Percentiles rank a stretch among this genome's conserved stretches.
Conservation (phyloP, 64 coral and sea anemone genomes). For the Astreopora myriophthalma region DNA sequence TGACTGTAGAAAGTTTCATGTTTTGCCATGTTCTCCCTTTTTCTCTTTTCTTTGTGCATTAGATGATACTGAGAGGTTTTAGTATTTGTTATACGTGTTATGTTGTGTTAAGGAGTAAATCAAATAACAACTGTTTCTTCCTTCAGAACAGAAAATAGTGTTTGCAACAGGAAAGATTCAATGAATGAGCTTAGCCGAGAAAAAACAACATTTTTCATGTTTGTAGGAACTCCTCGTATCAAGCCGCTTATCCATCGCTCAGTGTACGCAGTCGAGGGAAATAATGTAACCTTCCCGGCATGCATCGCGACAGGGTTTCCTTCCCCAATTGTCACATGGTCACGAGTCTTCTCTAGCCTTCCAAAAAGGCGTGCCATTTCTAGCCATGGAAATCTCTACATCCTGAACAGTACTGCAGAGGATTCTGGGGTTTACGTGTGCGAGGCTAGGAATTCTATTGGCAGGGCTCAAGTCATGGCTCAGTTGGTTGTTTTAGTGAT, state of each 20-base stretch:
- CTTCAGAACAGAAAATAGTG: too few relatives aligned
- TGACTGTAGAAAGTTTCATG: too few relatives aligned
- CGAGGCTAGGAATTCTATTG: conserved; percentile 45
- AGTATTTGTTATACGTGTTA: too few relatives aligned
- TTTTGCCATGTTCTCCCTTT: too few relatives aligned
- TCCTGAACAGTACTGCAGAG: not conserved
- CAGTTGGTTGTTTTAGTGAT: conserved; percentile 51
- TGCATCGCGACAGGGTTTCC: conserved; percentile 59
- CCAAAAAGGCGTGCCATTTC: not conserved
- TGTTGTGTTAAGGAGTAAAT: too few relatives aligned
- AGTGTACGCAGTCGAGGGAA: conserved; percentile 37
- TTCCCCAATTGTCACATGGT: conserved; percentile 49
- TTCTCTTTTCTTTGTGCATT: too few relatives aligned
- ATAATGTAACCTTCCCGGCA: not conserved
- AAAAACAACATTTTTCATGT: not conserved
- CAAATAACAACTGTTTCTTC: too few relatives aligned
- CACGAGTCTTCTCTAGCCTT: conserved; percentile 35
- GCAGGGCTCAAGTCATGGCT: conserved; percentile 17
- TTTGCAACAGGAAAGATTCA: too few relatives aligned
- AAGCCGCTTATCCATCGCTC: not conserved
- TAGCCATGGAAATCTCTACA: conserved; percentile 16
- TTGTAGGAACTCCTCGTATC: conserved; percentile 41
- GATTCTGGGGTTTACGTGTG: conserved; percentile 68
- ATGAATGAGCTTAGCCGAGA: not conserved
- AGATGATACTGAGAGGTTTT: too few relatives aligned